These are phyloP conservation scores for Tetramorium simillimum DNA, from an alignment of 1,140 invertebrate species.

Conservation along the genomic window DNA sequence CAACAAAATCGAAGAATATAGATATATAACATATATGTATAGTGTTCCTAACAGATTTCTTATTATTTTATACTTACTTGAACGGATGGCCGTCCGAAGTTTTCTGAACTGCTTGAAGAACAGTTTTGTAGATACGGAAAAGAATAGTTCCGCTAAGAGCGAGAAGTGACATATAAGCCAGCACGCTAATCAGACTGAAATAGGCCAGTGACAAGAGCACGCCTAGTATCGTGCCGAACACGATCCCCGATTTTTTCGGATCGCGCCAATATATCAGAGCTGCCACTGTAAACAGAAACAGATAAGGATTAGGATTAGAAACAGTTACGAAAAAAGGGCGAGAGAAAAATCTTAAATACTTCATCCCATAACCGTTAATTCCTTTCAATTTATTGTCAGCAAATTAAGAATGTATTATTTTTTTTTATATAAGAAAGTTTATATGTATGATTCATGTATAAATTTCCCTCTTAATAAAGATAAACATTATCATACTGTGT, in stretches of 20 bases:
- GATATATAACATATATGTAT: neutral
- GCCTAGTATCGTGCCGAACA: conserved; percentile 94
- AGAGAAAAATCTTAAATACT: neutral
- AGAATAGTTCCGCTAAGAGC: conserved; percentile 93
- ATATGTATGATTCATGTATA: neutral
- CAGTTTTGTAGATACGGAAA: conserved; percentile 98
- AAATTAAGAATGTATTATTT: neutral
- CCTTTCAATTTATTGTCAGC: neutral
- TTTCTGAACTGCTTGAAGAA: conserved; percentile 98
- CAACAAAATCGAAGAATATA: neutral
- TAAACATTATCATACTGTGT: neutral
- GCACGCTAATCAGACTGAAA: conserved; percentile 97
- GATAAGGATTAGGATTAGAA: neutral
- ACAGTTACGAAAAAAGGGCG: neutral
- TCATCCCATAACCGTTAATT: neutral
- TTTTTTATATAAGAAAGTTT: neutral
- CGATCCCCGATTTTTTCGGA: conserved; percentile 96
- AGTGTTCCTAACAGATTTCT: neutral
- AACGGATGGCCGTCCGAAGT: conserved; percentile 98
- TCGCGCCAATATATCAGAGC: conserved; percentile 98
- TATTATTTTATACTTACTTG: conserved; percentile 89
- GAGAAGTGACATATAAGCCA: conserved; percentile 95
- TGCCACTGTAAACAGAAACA: conserved; percentile 91
- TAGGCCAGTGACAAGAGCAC: conserved; percentile 96
- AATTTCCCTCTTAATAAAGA: too few species aligned